Base-by-base conservation (phyloP, 2,113 vertebrate genomes). In the Nesospiza acunhae region DNA sequence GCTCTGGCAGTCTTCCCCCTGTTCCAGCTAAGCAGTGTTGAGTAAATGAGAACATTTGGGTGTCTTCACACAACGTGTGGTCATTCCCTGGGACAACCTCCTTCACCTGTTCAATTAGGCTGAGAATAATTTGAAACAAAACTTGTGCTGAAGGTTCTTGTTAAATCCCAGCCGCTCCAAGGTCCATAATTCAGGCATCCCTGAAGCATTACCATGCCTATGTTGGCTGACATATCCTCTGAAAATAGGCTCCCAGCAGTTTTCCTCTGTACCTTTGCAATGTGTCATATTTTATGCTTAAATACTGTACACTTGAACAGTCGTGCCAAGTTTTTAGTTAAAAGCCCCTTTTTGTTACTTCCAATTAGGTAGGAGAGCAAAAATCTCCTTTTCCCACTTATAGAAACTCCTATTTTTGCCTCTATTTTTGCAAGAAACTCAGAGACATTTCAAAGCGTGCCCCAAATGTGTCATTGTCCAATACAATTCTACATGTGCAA, bases 401-500 rank as follows among this genome's bases (percentile, higher is more conserved):
- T 2, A 83, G 37, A 72, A 68, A 33, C 5, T 27, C 18, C 11
- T 58, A 28, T 20, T 69, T 84, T 74, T 81, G 16, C 26, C 46
- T 79, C 31, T 37, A 7, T 42, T 92, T 93, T 87, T 41, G 24
- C 5, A 80, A 75, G 75, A 82, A 78, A 35, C 17, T 22, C 11
- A 67, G 26, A 90, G 79, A 86, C 11, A 24, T 49, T 79, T 30
- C 50, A 37, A 91, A 76, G 60, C 7, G 9, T 68, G 66, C 66
- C 85, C 49, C 92, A 84, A 73, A 90, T 84, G 87, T 56, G 27
- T 90, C 79, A 86, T 95, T 31, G 77, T 93, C 55, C 49, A 63
- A 60, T 87, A 63, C 93, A 80, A 55, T 50, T 93, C 73, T 80
- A 92, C 33, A 64, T 77, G 52, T 81, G 78, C 72, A 93, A 97